A percentile compares a stretch with the other conserved stretches of the same genome.
phyloP scores from a whole-genome alignment of 2,888 invertebrate species.

The Epinotia brunnichana region DNA sequence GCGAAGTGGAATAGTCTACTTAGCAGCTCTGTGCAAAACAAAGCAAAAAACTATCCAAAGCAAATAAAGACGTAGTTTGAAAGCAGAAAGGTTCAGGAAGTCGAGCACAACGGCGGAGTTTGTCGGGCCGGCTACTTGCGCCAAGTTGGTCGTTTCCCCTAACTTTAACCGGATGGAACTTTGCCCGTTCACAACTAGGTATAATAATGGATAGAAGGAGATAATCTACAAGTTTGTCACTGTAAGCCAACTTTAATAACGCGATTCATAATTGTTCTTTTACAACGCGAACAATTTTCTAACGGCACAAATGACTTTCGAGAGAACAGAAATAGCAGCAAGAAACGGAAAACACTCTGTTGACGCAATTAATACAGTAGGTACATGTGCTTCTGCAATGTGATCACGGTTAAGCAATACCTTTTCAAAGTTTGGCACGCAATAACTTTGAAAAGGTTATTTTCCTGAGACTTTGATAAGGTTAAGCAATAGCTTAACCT shows the following conservation, averaged over 20 bases:
- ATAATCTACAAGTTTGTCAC: conserved; percentile 75
- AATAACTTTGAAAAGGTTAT: too few relatives aligned
- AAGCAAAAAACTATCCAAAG: conserved; percentile 49
- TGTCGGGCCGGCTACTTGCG: conserved; percentile 59
- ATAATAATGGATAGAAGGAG: conserved; percentile 68
- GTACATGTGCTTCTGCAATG: background rate
- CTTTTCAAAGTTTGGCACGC: background rate
- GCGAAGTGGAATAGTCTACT: conserved; percentile 11
- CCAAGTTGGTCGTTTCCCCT: conserved; percentile 62
- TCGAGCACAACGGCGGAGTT: conserved; percentile 54
- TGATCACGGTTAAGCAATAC: background rate
- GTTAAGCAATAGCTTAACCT: too few relatives aligned
- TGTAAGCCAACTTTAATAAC: conserved; percentile 66
- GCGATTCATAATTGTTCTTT: conserved; percentile 52
- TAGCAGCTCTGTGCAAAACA: conserved; percentile 18
- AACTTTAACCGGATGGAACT: conserved; percentile 65
- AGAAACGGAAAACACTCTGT: background rate
- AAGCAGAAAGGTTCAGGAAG: conserved; percentile 56
- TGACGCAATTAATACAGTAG: background rate
- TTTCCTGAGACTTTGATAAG: too few relatives aligned
- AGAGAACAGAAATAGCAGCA: background rate
- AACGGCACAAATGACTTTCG: background rate
- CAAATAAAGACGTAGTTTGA: conserved; percentile 61
- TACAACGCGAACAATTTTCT: conserved; percentile 1
- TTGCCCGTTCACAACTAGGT: conserved; percentile 64